Conservation (phyloP, 2,888 invertebrate genomes). For the Caenorhabditis sp. region DNA sequence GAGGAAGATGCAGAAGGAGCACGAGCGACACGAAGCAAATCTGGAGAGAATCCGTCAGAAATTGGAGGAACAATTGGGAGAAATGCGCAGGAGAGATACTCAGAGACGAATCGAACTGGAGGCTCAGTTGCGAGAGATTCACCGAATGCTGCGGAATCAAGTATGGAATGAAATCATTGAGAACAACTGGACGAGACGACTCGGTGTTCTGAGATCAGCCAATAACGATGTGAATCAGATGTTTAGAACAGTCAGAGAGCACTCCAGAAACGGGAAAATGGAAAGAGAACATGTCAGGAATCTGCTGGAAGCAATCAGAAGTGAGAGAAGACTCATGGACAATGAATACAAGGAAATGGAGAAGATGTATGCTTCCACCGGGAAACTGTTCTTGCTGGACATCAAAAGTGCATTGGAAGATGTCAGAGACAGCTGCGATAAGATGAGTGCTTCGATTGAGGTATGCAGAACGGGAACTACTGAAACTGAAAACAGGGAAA, state of each 20-base stretch:
- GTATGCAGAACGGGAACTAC: too few species aligned
- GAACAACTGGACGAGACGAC: constrained; percentile 30
- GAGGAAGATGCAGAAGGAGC: background rate
- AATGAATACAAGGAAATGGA: constrained; percentile 29
- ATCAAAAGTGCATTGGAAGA: constrained; percentile 17
- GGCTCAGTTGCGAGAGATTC: constrained; percentile 9
- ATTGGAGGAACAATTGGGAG: constrained; percentile 16
- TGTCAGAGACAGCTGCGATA: constrained; percentile 19
- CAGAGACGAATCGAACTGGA: constrained; percentile 25
- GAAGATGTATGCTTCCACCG: background rate
- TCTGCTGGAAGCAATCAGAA: background rate
- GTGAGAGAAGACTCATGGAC: constrained; percentile 20
- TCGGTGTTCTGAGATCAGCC: constrained; percentile 14
- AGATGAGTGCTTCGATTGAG: constrained; percentile 3
- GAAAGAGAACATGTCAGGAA: background rate
- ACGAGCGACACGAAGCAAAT: constrained; percentile 7
- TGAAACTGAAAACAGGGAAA: too few species aligned
- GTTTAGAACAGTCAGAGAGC: background rate
- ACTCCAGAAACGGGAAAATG: constrained; percentile 1
- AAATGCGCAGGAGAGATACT: constrained; percentile 6
- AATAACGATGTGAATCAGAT: constrained; percentile 4
- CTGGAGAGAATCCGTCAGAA: constrained; percentile 14
- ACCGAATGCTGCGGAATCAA: background rate
- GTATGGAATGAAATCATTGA: constrained; percentile 33
- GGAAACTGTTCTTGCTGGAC: constrained; percentile 13